phyloP scores from a whole-genome alignment of 2,113 vertebrate species.

The Seriola quinqueradiata region DNA sequence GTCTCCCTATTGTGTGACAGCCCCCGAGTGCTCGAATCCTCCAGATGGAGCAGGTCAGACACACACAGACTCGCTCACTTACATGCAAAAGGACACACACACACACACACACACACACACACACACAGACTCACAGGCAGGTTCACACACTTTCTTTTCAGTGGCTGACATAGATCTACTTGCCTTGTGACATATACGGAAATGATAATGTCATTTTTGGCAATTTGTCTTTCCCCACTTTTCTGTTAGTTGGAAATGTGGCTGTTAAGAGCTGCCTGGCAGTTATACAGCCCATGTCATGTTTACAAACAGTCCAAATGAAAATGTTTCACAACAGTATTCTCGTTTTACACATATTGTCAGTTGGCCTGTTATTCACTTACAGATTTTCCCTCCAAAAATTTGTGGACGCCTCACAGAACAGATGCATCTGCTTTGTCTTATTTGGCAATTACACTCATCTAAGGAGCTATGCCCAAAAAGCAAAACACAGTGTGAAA shows the following conservation, averaged over 20 bases:
- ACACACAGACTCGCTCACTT: constrained; percentile 69
- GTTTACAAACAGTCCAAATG: constrained; percentile 79
- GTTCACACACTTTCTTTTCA: constrained; percentile 88
- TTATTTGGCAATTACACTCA: constrained; percentile 68
- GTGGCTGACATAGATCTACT: constrained; percentile 90
- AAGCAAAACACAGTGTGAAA: constrained; percentile 44
- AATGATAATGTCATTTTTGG: constrained; percentile 92
- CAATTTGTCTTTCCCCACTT: constrained; percentile 88
- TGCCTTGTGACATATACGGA: constrained; percentile 86
- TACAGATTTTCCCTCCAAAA: constrained; percentile 76
- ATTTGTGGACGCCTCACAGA: constrained; percentile 74
- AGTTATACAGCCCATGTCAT: constrained; percentile 59
- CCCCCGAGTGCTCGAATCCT: constrained; percentile 94
- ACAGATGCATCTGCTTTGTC: constrained; percentile 74
- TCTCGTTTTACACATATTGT: constrained; percentile 72
- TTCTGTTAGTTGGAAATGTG: constrained; percentile 82
- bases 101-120: constrained; percentile 44
- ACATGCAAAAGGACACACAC: constrained; percentile 42
- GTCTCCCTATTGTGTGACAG: constrained; percentile 98
- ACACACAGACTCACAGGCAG: constrained; percentile 32
- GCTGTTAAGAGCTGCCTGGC: constrained; percentile 67
- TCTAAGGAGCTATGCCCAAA: constrained; percentile 62
- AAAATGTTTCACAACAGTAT: constrained; percentile 68
- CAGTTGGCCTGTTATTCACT: constrained; percentile 86
- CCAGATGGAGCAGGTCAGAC: constrained; percentile 92